These are phyloP conservation scores for Trogon melanurus DNA, from an alignment of 2,113 vertebrate genomes.

Conservation along the genomic window DNA sequence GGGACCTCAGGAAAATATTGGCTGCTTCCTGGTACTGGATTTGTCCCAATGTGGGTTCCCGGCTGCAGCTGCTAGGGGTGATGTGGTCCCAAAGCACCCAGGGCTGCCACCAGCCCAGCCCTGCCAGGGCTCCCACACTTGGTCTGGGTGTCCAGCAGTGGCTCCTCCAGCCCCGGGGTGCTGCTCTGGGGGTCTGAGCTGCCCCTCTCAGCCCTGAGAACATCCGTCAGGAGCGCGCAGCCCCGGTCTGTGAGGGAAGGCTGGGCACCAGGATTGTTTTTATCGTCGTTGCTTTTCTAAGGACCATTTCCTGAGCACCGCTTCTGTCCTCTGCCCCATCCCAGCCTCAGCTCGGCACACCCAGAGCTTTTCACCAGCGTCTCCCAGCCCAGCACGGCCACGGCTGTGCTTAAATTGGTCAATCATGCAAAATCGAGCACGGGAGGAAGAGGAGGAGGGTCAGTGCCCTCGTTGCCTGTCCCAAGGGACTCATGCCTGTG, in stretches of 20 bases:
- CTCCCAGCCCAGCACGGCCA: background rate
- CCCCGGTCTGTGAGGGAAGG: fast-evolving
- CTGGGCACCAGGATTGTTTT: background rate
- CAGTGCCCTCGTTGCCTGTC: fast-evolving
- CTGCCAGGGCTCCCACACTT: background rate
- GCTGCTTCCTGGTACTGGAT: fast-evolving
- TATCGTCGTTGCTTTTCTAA: background rate
- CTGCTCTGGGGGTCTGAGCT: background rate
- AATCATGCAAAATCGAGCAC: fast-evolving
- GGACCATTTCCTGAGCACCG: background rate
- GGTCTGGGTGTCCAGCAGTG: fast-evolving
- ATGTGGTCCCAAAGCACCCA: fast-evolving
- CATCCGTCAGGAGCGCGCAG: fast-evolving
- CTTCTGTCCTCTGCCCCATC: background rate
- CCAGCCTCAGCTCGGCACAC: background rate
- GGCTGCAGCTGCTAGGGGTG: background rate
- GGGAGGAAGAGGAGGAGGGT: background rate
- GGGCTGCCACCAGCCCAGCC: fast-evolving
- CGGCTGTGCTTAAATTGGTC: background rate
- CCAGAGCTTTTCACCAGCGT: fast-evolving
- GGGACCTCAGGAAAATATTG: background rate
- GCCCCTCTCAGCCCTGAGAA: background rate
- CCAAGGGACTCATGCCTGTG: fast-evolving
- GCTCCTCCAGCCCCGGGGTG: background rate
- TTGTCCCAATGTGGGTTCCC: background rate